Evolutionary conservation across 2,113 vertebrate genomes (phyloP), one percentile per base, ranked within the genome.

Genomic region (Talpa occidentalis): DNA sequence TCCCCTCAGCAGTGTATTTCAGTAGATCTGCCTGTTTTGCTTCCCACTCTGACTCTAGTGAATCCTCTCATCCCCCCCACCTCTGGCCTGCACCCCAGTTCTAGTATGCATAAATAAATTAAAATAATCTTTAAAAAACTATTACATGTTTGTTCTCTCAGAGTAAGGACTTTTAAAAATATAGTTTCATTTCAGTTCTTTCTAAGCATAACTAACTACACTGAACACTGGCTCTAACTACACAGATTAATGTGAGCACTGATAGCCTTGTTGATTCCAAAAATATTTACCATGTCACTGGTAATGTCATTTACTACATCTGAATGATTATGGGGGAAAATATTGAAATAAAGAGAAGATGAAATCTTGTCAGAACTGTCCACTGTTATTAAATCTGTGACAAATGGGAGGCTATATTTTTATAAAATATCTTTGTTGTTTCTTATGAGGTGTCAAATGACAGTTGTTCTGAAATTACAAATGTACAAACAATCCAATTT

Each of bases 381-480:
- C 21, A 24, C 22, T 22, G 8, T 64, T n/a, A 90, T 12, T 21
- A 60, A 88, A 42, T n/a, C 7, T 49, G 52, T 81, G 37, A 83
- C 14, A 26, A 77, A 91, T 11, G 24, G 28, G 19, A 80, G 30
- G 1, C 30, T 70, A 30, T 67, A 30, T 10, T 93, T 85, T 88
- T 40, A 8, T 44, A 91, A 91, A 77, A 28, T 44, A 74, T 54
- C 17, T 67, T 87, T 84, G 32, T 56, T 77, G 0, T 86, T 81
- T 89, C 10, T 17, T 56, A 11, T 0, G 0, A 66, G 62, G 66
- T 54, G 44, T 84, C 59, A 92, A 86, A 44, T 93, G 30, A 70
- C 52, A 76, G 1, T 70, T 94, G 28, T 22, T 87, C n/a, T 95
- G 88, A 76, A n/a, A 69, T 78, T 30, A 85, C 26, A 93, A 88